A percentile compares a stretch with the other conserved stretches of the same genome.
These are phyloP conservation scores for Coregonus sp. DNA, from an alignment of 2,797 vertebrate species.

Conservation along the genomic window DNA sequence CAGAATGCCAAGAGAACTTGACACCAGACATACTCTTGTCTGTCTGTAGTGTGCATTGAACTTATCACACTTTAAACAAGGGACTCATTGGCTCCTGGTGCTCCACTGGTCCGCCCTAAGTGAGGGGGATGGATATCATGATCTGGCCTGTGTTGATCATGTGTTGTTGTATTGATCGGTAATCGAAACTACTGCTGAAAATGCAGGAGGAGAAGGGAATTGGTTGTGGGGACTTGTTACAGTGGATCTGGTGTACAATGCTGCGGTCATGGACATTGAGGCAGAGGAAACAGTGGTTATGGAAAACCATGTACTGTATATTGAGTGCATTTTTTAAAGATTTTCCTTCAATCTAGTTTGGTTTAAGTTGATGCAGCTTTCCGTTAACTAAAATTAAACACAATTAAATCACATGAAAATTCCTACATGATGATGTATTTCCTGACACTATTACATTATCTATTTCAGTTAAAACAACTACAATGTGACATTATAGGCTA, in stretches of 20 bases:
- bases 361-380: background rate
- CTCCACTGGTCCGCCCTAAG: slow-evolving; percentile 48
- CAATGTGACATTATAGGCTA: background rate
- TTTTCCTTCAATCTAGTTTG: background rate
- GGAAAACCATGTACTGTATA: background rate
- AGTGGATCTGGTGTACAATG: slow-evolving; percentile 38
- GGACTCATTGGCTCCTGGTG: slow-evolving; percentile 44
- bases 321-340: background rate
- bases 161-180: slow-evolving; percentile 47
- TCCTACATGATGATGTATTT: background rate
- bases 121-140: slow-evolving; percentile 65
- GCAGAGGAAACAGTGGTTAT: slow-evolving; percentile 44
- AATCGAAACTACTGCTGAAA: slow-evolving; percentile 66
- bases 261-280: slow-evolving; percentile 37
- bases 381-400: background rate
- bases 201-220: slow-evolving; percentile 43
- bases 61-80: slow-evolving; percentile 49
- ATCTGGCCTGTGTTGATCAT: slow-evolving; percentile 63
- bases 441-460: background rate
- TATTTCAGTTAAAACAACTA: background rate
- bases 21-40: slow-evolving; percentile 49
- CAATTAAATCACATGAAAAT: background rate
- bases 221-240: slow-evolving; percentile 51
- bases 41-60: slow-evolving; percentile 55
- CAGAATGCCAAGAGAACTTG: slow-evolving; percentile 63